A percentile compares a stretch with the other conserved stretches of the same genome.
Evolutionary conservation across 2,113 vertebrate genomes (phyloP).

Genomic region (Octodon degus): DNA sequence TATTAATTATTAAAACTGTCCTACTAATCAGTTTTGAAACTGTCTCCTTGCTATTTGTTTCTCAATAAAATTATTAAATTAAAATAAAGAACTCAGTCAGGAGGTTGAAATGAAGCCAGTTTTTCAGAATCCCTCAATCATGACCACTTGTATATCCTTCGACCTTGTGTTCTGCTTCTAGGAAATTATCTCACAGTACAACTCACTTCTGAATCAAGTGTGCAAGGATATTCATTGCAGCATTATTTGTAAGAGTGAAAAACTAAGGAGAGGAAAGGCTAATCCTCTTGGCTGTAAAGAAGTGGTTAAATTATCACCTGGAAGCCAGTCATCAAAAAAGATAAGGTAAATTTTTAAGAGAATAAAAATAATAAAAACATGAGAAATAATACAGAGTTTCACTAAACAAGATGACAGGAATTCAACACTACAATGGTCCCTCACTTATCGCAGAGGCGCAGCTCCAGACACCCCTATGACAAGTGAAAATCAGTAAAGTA

Average conservation of each 20-base stretch:
- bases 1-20: too few species aligned
- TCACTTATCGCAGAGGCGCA: too few species aligned
- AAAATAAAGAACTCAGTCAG: not conserved
- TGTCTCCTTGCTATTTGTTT: too few species aligned
- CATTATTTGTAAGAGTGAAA: not conserved
- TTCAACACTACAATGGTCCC: too few species aligned
- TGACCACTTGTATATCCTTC: not conserved
- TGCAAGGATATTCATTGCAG: not conserved
- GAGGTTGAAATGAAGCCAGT: constrained; percentile 35
- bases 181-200: not conserved
- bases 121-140: constrained; percentile 43
- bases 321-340: not conserved
- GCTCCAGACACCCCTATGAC: too few species aligned
- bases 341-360: not conserved
- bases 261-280: not conserved
- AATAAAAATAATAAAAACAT: too few species aligned
- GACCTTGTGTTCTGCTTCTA: not conserved
- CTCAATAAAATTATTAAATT: too few species aligned
- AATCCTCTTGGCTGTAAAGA: not conserved
- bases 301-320: not conserved
- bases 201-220: not conserved
- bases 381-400: too few species aligned
- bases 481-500: too few species aligned
- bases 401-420: too few species aligned
- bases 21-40: too few species aligned